These are phyloP conservation scores for Paramuricea clavata DNA, from an alignment of 92 coral and sea anemone genomes.

Conservation along the genomic window DNA sequence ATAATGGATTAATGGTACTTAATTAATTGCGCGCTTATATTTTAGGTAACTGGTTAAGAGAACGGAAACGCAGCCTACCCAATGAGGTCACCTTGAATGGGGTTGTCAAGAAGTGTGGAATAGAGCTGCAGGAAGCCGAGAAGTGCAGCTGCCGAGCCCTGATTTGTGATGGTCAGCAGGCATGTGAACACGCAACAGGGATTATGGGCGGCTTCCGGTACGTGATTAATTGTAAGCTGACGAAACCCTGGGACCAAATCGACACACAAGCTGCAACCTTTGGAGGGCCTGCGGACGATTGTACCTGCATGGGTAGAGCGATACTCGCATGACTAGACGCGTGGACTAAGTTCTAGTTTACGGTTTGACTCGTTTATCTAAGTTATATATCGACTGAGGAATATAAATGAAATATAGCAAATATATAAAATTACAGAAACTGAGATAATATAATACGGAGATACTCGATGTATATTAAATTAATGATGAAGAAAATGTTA, in stretches of 20 bases:
- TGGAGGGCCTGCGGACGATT: slow-evolving; percentile 15
- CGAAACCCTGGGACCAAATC: slow-evolving; percentile 29
- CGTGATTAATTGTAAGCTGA: slow-evolving; percentile 1
- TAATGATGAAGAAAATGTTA: not conserved
- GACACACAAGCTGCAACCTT: slow-evolving; percentile 8
- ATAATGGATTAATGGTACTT: too few relatives aligned
- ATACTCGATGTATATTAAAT: not conserved
- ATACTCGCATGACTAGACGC: not conserved
- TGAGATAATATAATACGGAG: not conserved
- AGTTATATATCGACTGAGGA: not conserved
- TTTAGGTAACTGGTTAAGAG: not conserved
- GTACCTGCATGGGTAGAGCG: slow-evolving; percentile 4
- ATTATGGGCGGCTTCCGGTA: not conserved
- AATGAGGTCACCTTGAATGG: not conserved
- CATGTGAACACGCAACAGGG: slow-evolving; percentile 18
- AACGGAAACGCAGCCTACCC: slow-evolving; percentile 2
- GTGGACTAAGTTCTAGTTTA: not conserved
- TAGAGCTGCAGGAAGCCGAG: not conserved
- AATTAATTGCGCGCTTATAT: too few relatives aligned
- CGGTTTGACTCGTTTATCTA: not conserved
- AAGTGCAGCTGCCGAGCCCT: slow-evolving; percentile 35
- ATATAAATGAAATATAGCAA: not conserved
- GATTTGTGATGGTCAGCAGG: slow-evolving; percentile 19
- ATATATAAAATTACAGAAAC: too few relatives aligned
- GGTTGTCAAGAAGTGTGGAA: slow-evolving; percentile 9